phyloP scores from a whole-genome alignment of 2,888 invertebrate species.

The Phaonia tiefii region DNA sequence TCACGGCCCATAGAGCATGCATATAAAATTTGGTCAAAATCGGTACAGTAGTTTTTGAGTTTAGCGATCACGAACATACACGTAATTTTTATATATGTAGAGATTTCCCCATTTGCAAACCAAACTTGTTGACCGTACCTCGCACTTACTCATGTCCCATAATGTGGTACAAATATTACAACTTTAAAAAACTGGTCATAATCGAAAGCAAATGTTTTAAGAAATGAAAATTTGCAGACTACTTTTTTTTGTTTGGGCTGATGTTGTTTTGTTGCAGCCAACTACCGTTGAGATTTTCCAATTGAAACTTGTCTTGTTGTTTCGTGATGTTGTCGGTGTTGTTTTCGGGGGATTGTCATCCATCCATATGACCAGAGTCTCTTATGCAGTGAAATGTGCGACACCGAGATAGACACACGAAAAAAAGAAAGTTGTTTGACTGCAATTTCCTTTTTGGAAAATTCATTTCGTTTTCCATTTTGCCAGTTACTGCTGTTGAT shows the following conservation, averaged over 20 bases:
- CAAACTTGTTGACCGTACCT: not conserved
- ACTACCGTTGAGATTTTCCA: conserved; percentile 25
- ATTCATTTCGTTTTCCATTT: conserved; percentile 41
- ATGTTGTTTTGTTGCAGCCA: not conserved
- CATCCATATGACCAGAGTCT: conserved; percentile 49
- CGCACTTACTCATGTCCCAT: not conserved
- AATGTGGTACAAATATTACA: conserved; percentile 32
- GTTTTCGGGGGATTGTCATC: conserved; percentile 32
- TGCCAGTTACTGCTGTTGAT: conserved; percentile 1
- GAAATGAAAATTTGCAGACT: conserved; percentile 50
- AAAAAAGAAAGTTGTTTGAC: conserved; percentile 66
- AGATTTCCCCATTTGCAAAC: not conserved
- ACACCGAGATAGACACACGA: conserved; percentile 1
- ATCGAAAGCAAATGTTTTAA: conserved; percentile 65
- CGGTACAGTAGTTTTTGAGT: too few relatives aligned
- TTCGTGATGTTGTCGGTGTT: conserved; percentile 16
- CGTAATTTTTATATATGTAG: too few relatives aligned
- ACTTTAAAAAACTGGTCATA: conserved; percentile 45
- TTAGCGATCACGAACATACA: too few relatives aligned
- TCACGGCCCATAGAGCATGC: too few relatives aligned
- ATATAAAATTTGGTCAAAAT: too few relatives aligned
- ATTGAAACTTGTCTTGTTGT: conserved; percentile 58
- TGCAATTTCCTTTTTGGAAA: conserved; percentile 63
- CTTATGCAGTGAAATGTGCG: conserved; percentile 6
- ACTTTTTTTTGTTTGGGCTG: not conserved